phyloP scores from a whole-genome alignment of 2,113 vertebrate genomes.

The Cynopterus brachyotis region DNA sequence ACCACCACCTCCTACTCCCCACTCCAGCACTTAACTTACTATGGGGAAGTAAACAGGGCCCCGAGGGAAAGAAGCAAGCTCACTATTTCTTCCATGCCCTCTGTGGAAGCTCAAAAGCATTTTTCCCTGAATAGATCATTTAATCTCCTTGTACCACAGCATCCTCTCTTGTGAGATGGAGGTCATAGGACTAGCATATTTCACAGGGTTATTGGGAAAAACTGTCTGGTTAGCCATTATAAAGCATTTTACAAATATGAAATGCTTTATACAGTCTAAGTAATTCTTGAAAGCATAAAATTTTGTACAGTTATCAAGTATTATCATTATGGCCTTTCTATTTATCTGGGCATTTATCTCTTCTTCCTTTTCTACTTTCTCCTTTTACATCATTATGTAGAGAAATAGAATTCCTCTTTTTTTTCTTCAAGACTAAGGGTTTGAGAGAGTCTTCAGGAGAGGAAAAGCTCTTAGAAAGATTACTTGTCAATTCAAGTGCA shows the following conservation, averaged over 20 bases:
- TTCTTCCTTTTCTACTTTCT: neutral
- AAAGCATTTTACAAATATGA: conserved; percentile 53
- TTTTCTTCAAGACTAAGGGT: neutral
- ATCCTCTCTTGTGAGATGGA: conserved; percentile 14
- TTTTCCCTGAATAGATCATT: conserved; percentile 39
- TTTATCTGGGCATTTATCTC: conserved; percentile 40
- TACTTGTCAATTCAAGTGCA: conserved; percentile 26
- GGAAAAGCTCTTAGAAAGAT: neutral
- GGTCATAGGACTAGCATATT: conserved; percentile 1
- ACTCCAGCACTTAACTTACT: neutral
- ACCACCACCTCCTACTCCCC: too few relatives aligned
- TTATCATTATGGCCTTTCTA: neutral
- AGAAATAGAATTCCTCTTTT: conserved; percentile 11
- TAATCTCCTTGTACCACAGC: conserved; percentile 8
- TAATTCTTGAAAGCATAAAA: conserved; percentile 45
- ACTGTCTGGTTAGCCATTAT: neutral
- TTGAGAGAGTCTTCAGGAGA: neutral
- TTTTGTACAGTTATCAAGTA: conserved; percentile 1
- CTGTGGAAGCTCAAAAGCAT: neutral
- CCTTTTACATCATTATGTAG: neutral
- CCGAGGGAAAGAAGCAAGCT: neutral
- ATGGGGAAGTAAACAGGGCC: neutral
- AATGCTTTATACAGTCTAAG: conserved; percentile 31
- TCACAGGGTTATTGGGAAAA: conserved; percentile 29
- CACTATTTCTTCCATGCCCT: neutral